Conservation (phyloP, 2,797 vertebrate genomes). For the Chelon auratus region DNA sequence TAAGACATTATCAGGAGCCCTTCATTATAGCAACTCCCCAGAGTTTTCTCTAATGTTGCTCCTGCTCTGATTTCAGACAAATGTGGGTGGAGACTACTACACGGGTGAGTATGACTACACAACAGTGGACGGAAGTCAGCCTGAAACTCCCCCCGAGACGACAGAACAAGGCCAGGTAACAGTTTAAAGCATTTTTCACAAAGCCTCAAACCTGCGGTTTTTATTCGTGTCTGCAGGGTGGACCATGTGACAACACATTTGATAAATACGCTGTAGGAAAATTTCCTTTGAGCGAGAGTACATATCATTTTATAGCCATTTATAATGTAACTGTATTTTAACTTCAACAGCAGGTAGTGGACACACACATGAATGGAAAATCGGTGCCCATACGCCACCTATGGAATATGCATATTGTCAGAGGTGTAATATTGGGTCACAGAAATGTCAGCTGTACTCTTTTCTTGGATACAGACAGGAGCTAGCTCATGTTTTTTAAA, state of each 20-base stretch:
- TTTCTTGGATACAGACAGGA: not conserved
- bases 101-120: conserved; percentile 87
- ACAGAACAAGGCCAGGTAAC: conserved; percentile 88
- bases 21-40: not conserved
- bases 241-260: not conserved
- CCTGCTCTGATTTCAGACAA: conserved; percentile 68
- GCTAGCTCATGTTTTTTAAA: not conserved
- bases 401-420: not conserved
- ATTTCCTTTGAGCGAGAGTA: not conserved
- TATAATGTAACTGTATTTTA: conserved; percentile 1
- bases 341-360: not conserved
- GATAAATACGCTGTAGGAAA: not conserved
- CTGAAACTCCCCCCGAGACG: conserved; percentile 84
- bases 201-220: not conserved
- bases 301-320: not conserved
- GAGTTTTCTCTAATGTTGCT: not conserved
- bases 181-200: not conserved
- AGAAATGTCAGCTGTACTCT: not conserved
- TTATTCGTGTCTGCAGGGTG: not conserved
- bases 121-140: conserved; percentile 85
- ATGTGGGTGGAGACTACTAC: conserved; percentile 87
- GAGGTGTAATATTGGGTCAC: not conserved
- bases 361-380: not conserved
- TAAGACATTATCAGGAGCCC: too few relatives aligned
- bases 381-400: not conserved